Percentiles rank a stretch among this genome's conserved stretches.
Evolutionary conservation across 1,140 invertebrate species (phyloP).

Genomic region (Rhizoglyphus robini): DNA sequence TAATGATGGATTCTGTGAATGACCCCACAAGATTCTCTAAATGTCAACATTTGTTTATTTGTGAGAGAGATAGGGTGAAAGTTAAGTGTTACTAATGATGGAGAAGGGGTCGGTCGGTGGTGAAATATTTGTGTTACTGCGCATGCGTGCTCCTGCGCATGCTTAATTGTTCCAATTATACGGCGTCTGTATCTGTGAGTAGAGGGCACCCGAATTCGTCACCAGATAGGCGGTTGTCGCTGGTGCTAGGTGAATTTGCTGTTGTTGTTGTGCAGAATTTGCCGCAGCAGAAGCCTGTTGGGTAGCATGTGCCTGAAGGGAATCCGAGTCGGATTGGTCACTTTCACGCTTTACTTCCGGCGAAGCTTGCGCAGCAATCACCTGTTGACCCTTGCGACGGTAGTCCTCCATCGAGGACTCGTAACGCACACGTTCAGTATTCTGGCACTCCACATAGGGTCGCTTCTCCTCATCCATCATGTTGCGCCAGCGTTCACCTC

Average conservation of each 20-base stretch:
- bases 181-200: conserved; percentile 17
- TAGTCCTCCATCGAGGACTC: conserved; percentile 30
- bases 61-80: too few relatives aligned
- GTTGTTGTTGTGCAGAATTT: background rate
- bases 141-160: too few relatives aligned
- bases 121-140: too few relatives aligned
- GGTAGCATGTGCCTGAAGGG: background rate
- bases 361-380: background rate
- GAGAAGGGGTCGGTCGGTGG: too few relatives aligned
- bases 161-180: conserved; percentile 18
- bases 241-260: conserved; percentile 14
- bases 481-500: conserved; percentile 29
- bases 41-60: too few relatives aligned
- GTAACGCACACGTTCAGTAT: conserved; percentile 28
- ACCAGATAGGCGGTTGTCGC: conserved; percentile 8
- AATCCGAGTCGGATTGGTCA: conserved; percentile 4
- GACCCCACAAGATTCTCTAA: too few relatives aligned
- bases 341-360: background rate
- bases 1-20: too few relatives aligned
- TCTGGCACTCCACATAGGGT: conserved; percentile 29
- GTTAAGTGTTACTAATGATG: too few relatives aligned
- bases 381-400: conserved; percentile 26
- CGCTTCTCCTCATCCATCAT: conserved; percentile 30
- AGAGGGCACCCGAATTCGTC: conserved; percentile 7
- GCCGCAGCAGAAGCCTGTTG: background rate